phyloP scores from a whole-genome alignment of 2,113 vertebrate species.

The Pterocles orientalis region DNA sequence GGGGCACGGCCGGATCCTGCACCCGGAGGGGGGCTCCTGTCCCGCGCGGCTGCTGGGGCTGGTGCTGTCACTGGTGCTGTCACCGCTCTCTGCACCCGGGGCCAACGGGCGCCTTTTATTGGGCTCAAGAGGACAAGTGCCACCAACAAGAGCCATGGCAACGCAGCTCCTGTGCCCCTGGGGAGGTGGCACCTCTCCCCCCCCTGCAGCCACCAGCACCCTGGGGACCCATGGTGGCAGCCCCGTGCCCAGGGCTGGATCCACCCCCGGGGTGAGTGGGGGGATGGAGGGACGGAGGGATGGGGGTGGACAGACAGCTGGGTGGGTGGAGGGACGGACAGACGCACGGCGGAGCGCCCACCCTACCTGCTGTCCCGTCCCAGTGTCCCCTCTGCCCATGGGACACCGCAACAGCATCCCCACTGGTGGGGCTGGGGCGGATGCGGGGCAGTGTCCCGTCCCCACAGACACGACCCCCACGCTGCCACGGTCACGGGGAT shows the following conservation, averaged over 20 bases:
- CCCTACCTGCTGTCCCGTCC: neutral
- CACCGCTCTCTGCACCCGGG: neutral
- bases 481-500: accelerated
- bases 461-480: neutral
- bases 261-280: accelerated
- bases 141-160: neutral
- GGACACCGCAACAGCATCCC: neutral
- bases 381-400: neutral
- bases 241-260: neutral
- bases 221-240: accelerated
- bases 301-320: neutral
- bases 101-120: neutral
- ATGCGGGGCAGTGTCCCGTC: neutral
- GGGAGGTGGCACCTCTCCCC: neutral
- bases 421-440: too few relatives aligned
- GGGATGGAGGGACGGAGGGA: too few relatives aligned
- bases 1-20: neutral
- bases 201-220: neutral
- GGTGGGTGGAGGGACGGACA: neutral
- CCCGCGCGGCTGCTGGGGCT: accelerated
- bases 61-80: neutral
- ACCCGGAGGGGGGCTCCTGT: neutral
- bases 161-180: neutral
- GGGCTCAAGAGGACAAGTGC: neutral
- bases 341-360: neutral